Evolutionary conservation across 2,113 vertebrate species (phyloP).

Genomic region (Chunga burmeisteri): DNA sequence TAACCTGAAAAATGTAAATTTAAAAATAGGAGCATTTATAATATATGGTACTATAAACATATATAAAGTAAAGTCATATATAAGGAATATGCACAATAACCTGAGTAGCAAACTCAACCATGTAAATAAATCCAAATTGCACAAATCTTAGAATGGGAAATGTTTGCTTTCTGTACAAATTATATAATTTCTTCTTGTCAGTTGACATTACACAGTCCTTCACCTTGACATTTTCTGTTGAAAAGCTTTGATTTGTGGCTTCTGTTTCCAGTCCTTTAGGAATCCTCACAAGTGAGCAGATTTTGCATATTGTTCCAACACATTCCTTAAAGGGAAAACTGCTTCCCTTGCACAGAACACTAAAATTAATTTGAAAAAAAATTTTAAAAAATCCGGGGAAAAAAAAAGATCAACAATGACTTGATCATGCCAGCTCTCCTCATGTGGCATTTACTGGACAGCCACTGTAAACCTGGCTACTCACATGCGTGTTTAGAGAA

Average conservation of each 20-base stretch:
- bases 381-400: rapidly evolving
- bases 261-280: neutral
- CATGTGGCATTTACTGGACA: neutral
- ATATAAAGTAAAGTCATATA: neutral
- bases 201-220: neutral
- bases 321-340: neutral
- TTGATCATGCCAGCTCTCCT: neutral
- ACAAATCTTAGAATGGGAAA: neutral
- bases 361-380: neutral
- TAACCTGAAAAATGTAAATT: neutral
- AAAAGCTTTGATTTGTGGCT: neutral
- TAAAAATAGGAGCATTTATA: neutral
- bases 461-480: neutral
- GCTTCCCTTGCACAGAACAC: neutral
- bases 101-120: neutral
- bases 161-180: neutral
- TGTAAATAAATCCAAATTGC: neutral
- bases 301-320: neutral
- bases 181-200: neutral
- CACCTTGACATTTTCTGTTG: neutral
- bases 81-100: neutral
- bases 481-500: neutral
- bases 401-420: neutral
- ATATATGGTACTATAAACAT: neutral
- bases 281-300: neutral